Evolutionary conservation across 2,888 invertebrate genomes (phyloP).

Genomic region (Diarsia rubi): DNA sequence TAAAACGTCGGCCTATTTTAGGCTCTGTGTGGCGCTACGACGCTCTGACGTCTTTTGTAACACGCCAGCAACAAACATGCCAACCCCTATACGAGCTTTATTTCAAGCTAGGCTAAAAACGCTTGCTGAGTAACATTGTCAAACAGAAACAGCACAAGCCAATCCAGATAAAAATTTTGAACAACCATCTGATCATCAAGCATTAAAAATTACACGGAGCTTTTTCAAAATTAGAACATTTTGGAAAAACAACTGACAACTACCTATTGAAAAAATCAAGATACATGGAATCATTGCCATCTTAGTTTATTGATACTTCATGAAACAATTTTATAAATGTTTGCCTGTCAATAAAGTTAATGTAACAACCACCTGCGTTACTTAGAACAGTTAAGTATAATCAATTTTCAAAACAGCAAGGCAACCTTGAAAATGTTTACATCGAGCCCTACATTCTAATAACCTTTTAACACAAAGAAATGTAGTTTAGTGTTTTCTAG

Average conservation of each 20-base stretch:
- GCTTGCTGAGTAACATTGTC: constrained; percentile 1
- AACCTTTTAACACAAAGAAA: constrained; percentile 86
- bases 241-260: background rate
- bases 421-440: constrained; percentile 81
- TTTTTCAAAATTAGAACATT: background rate
- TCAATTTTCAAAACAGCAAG: constrained; percentile 73
- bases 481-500: constrained; percentile 78
- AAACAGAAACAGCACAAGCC: constrained; percentile 28
- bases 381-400: constrained; percentile 52
- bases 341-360: background rate
- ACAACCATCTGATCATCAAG: background rate
- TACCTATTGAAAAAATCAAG: background rate
- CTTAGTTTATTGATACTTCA: background rate
- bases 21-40: constrained; percentile 16
- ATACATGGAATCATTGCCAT: background rate
- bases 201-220: background rate
- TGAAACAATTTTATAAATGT: background rate
- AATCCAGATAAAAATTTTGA: background rate
- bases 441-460: constrained; percentile 85
- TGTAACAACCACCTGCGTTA: constrained; percentile 1
- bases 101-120: constrained; percentile 7
- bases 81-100: background rate
- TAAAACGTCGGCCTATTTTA: constrained; percentile 14
- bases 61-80: constrained; percentile 8
- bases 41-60: constrained; percentile 28